These are phyloP conservation scores for Poicephalus meyeri DNA, from an alignment of 2,113 vertebrate species.

Conservation along the genomic window DNA sequence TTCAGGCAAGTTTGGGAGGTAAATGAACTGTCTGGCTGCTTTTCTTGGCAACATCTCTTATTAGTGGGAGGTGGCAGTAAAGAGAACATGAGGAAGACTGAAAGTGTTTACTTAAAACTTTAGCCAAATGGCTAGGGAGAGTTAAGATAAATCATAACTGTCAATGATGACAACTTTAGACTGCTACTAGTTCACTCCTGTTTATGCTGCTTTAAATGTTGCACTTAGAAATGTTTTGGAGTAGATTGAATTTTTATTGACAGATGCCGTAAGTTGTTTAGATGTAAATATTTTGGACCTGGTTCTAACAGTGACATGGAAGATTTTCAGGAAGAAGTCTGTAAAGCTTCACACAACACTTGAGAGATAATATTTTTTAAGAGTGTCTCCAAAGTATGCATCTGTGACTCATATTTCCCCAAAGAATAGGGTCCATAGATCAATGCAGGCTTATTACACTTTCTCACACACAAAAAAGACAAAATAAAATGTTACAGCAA, in stretches of 20 bases:
- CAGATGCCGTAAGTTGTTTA: conserved; percentile 67
- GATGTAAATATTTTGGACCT: conserved; percentile 64
- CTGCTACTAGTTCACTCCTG: conserved; percentile 79
- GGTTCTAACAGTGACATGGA: conserved; percentile 60
- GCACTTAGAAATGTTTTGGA: conserved; percentile 62
- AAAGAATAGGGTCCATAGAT: conserved; percentile 71
- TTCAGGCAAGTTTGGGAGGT: conserved; percentile 75
- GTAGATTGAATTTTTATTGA: conserved; percentile 65
- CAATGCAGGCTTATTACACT: conserved; percentile 55
- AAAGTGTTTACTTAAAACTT: conserved; percentile 81
- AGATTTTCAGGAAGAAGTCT: conserved; percentile 70
- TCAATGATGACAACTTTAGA: conserved; percentile 78
- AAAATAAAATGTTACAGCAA: conserved; percentile 35
- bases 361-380: conserved; percentile 76
- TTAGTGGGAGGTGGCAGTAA: conserved; percentile 78
- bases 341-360: conserved; percentile 76
- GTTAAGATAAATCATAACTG: conserved; percentile 77
- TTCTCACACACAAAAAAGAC: conserved; percentile 47
- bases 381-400: conserved; percentile 64
- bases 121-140: conserved; percentile 77
- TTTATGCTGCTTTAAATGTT: conserved; percentile 71
- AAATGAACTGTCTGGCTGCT: conserved; percentile 79
- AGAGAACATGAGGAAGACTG: conserved; percentile 75
- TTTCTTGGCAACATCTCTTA: conserved; percentile 73
- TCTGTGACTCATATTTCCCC: conserved; percentile 74